These are phyloP conservation scores for Archilochus colubris DNA, from an alignment of 2,113 vertebrate species.

Conservation along the genomic window DNA sequence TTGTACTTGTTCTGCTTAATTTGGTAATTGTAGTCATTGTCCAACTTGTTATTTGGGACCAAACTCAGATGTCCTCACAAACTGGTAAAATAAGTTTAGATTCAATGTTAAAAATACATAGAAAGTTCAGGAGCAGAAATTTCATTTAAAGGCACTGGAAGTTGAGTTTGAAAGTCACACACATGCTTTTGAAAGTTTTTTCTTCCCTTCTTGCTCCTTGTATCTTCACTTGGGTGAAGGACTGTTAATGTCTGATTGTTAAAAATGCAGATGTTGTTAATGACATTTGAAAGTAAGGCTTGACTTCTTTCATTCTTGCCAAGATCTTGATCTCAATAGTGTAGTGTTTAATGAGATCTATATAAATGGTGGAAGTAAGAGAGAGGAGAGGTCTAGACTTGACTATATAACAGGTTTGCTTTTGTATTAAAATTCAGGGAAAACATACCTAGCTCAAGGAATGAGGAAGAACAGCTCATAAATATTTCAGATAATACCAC, in stretches of 20 bases:
- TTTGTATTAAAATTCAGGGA: background rate
- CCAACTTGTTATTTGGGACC: background rate
- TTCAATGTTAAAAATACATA: background rate
- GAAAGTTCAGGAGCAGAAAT: background rate
- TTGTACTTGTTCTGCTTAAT: background rate
- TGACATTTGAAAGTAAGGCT: background rate
- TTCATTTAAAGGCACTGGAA: background rate
- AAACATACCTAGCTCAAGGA: background rate
- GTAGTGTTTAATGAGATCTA: background rate
- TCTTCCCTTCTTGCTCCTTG: background rate
- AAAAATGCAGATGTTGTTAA: background rate
- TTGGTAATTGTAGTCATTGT: background rate
- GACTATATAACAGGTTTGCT: background rate
- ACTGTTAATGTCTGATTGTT: background rate
- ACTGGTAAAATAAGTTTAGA: background rate
- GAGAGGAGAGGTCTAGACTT: background rate
- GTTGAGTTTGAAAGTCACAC: background rate
- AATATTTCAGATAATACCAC: constrained; percentile 7
- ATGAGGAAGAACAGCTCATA: constrained; percentile 18
- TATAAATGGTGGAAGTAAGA: background rate
- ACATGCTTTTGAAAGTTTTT: background rate
- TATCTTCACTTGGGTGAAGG: background rate
- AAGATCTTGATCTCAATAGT: background rate
- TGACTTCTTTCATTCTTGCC: background rate
- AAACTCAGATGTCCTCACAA: background rate